phyloP scores from a whole-genome alignment of 1,140 invertebrate genomes.

The Bicyclus anynana region DNA sequence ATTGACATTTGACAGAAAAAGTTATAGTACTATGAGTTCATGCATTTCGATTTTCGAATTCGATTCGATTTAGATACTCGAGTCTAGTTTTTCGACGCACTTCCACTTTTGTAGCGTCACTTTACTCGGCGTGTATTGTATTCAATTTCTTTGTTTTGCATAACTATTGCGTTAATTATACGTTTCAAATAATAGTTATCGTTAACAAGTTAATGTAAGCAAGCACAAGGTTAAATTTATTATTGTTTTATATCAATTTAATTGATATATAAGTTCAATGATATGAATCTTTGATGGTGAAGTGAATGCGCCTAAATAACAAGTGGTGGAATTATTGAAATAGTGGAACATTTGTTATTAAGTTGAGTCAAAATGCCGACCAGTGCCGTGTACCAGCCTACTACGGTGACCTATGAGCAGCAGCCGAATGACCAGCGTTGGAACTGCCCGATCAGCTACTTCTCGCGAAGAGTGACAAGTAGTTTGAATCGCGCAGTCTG shows the following conservation, averaged over 20 bases:
- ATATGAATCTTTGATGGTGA: slow-evolving; percentile 10
- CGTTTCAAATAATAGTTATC: not conserved
- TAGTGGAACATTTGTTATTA: slow-evolving; percentile 20
- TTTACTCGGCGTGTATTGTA: not conserved
- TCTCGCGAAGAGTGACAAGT: slow-evolving; percentile 76
- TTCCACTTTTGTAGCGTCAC: slow-evolving; percentile 4
- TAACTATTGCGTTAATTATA: slow-evolving; percentile 3
- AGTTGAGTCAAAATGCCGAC: slow-evolving; percentile 76
- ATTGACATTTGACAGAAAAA: too few relatives aligned
- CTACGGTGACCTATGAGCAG: slow-evolving; percentile 83
- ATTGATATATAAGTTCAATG: not conserved
- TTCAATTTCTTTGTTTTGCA: slow-evolving; percentile 10
- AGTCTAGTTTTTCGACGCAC: too few relatives aligned
- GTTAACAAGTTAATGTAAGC: not conserved
- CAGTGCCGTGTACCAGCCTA: slow-evolving; percentile 84
- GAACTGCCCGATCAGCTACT: slow-evolving; percentile 79
- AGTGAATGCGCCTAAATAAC: slow-evolving; percentile 9
- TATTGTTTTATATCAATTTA: not conserved
- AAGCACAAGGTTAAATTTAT: not conserved
- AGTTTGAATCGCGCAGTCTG: slow-evolving; percentile 68
- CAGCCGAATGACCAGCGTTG: slow-evolving; percentile 74
- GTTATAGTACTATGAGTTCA: too few relatives aligned
- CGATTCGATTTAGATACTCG: too few relatives aligned
- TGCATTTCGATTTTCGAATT: too few relatives aligned
- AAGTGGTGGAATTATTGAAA: slow-evolving; percentile 26